Percentiles rank a stretch among this genome's conserved stretches.
Conservation (phyloP, 2,113 vertebrate genomes). For the Hyla sarda region DNA sequence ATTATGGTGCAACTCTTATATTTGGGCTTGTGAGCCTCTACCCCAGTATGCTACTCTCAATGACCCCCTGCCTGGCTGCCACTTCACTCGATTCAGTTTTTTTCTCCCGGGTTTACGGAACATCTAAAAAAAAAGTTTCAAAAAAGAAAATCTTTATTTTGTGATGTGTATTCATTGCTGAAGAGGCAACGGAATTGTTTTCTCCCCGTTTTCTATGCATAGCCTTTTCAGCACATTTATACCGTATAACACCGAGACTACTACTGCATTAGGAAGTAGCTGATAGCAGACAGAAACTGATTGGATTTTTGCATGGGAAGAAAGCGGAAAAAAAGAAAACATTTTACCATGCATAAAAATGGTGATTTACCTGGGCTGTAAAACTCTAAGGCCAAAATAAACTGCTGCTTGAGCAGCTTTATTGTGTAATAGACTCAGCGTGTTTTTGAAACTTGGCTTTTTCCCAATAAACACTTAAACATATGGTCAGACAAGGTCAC, state of each 20-base stretch:
- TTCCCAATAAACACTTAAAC: slow-evolving; percentile 56
- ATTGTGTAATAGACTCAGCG: slow-evolving; percentile 61
- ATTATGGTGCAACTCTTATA: too few species aligned
- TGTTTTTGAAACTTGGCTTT: slow-evolving; percentile 55
- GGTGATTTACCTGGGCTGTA: slow-evolving; percentile 24
- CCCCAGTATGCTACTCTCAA: too few species aligned
- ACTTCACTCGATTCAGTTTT: not conserved
- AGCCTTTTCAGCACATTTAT: slow-evolving; percentile 1
- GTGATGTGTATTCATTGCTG: not conserved
- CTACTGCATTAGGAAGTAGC: slow-evolving; percentile 17
- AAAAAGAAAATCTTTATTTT: too few species aligned
- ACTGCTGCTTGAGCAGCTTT: slow-evolving; percentile 61
- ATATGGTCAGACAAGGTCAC: slow-evolving; percentile 49
- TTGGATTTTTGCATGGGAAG: not conserved
- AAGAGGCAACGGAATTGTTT: not conserved
- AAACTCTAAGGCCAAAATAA: slow-evolving; percentile 40
- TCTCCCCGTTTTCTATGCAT: not conserved
- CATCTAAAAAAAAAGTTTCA: not conserved
- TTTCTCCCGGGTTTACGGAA: not conserved
- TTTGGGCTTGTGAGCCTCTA: too few species aligned
- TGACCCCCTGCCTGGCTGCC: not conserved
- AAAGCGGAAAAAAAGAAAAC: slow-evolving; percentile 6
- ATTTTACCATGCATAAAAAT: slow-evolving; percentile 30
- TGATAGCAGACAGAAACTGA: slow-evolving; percentile 8
- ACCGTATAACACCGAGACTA: not conserved